Evolutionary conservation across 2,888 invertebrate species (phyloP).

Genomic region (Cryptus armator): DNA sequence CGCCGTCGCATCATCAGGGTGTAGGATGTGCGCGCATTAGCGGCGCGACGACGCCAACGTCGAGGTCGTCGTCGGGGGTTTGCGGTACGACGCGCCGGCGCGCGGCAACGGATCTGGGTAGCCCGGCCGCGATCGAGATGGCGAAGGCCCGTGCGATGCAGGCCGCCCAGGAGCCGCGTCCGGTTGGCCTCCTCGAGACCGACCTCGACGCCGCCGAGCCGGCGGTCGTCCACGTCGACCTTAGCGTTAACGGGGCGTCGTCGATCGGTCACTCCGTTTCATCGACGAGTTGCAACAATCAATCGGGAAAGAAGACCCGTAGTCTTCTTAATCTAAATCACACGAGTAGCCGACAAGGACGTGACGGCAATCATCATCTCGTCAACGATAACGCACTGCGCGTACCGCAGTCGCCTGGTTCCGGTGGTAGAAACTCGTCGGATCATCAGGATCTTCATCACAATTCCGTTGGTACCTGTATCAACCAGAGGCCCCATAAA

Average conservation of each 20-base stretch:
- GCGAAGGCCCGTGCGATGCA: slow-evolving; percentile 84
- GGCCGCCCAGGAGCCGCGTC: slow-evolving; percentile 86
- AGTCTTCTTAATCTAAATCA: slow-evolving; percentile 88
- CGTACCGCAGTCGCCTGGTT: slow-evolving; percentile 83
- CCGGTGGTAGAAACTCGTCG: slow-evolving; percentile 79
- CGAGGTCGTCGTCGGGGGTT: slow-evolving; percentile 84
- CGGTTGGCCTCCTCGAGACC: slow-evolving; percentile 95
- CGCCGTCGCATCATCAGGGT: slow-evolving; percentile 77
- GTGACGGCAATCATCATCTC: slow-evolving; percentile 84
- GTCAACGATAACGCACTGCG: slow-evolving; percentile 83
- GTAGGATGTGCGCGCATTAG: slow-evolving; percentile 69
- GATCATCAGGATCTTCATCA: slow-evolving; percentile 81
- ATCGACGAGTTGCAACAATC: slow-evolving; percentile 72
- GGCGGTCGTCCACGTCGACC: slow-evolving; percentile 67
- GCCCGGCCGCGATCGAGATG: slow-evolving; percentile 85
- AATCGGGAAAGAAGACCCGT: slow-evolving; percentile 87
- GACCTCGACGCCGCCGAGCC: slow-evolving; percentile 92
- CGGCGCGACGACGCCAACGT: slow-evolving; percentile 83
- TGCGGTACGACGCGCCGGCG: slow-evolving; percentile 82
- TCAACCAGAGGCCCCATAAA: slow-evolving; percentile 89
- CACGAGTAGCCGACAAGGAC: slow-evolving; percentile 83
- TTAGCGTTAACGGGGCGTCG: slow-evolving; percentile 78
- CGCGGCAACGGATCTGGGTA: slow-evolving; percentile 85
- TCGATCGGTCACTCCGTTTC: slow-evolving; percentile 85
- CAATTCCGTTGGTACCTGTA: slow-evolving; percentile 69